These are phyloP conservation scores for Selene dorsalis DNA, from an alignment of 2,797 vertebrate species.

Conservation along the genomic window DNA sequence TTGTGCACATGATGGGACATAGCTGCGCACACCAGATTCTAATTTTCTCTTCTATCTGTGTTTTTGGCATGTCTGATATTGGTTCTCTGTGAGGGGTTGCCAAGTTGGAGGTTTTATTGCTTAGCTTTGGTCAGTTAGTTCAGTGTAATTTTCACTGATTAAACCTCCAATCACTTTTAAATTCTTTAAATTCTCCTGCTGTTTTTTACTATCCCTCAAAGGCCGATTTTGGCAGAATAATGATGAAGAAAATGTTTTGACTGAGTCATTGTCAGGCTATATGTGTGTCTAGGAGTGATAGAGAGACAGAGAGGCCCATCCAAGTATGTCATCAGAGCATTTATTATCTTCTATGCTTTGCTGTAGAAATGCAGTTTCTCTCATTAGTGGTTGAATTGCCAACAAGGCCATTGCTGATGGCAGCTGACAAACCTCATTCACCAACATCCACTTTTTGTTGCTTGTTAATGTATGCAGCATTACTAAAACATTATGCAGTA, in stretches of 20 bases:
- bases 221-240: constrained; percentile 41
- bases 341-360: constrained; percentile 40
- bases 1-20: background rate
- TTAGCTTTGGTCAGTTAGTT: background rate
- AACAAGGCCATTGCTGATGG: constrained; percentile 56
- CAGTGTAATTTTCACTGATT: constrained; percentile 11
- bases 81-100: background rate
- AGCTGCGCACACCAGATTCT: background rate
- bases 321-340: constrained; percentile 50
- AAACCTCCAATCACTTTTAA: constrained; percentile 26
- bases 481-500: constrained; percentile 50
- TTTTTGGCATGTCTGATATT: background rate
- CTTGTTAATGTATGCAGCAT: constrained; percentile 48
- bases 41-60: background rate
- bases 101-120: background rate
- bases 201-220: constrained; percentile 20
- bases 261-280: constrained; percentile 29
- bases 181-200: constrained; percentile 25
- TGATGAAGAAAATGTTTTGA: constrained; percentile 43
- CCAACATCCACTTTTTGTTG: constrained; percentile 43
- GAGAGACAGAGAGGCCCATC: constrained; percentile 11
- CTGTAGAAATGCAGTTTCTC: constrained; percentile 47
- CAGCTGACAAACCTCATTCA: constrained; percentile 43
- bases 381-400: constrained; percentile 58
- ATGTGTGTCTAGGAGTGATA: background rate